Percentiles rank a stretch among this genome's conserved stretches.
Conservation (phyloP, 1,140 invertebrate genomes). For the Formica selysi region DNA sequence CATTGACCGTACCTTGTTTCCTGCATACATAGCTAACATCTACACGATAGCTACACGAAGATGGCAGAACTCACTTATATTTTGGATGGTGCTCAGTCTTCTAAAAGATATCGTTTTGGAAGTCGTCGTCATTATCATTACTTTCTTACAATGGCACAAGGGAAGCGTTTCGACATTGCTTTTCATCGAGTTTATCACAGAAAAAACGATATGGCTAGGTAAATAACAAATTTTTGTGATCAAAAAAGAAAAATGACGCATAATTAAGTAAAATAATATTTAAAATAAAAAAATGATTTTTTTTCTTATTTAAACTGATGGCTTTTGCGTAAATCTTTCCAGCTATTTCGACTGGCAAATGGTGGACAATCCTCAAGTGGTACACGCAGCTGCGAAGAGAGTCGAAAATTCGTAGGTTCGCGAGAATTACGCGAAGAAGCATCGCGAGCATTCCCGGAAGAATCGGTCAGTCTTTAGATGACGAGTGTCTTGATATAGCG, state of each 20-base stretch:
- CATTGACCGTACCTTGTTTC: slow-evolving; percentile 69
- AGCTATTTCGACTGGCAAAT: slow-evolving; percentile 65
- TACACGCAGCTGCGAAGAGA: slow-evolving; percentile 63
- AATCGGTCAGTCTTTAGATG: slow-evolving; percentile 24
- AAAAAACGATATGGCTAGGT: slow-evolving; percentile 72
- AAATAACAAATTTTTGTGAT: slow-evolving; percentile 48
- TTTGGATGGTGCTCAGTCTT: slow-evolving; percentile 77
- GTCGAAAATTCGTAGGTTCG: slow-evolving; percentile 32
- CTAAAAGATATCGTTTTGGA: slow-evolving; percentile 76
- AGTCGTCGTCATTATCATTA: slow-evolving; percentile 63
- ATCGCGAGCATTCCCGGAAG: slow-evolving; percentile 21
- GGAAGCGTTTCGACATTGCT: slow-evolving; percentile 56
- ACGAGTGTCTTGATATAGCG: slow-evolving; percentile 8
- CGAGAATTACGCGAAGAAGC: slow-evolving; percentile 6
- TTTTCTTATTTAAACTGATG: not conserved
- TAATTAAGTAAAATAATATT: not conserved
- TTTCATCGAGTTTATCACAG: slow-evolving; percentile 72
- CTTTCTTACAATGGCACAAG: slow-evolving; percentile 69
- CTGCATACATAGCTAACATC: slow-evolving; percentile 75
- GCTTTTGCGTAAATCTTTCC: not conserved
- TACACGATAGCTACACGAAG: slow-evolving; percentile 76
- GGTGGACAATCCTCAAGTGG: slow-evolving; percentile 69
- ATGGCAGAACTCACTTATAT: slow-evolving; percentile 70
- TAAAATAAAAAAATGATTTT: not conserved
- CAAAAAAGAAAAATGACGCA: not conserved